Base-by-base conservation (phyloP, 2,113 vertebrate genomes). In the Coturnix japonica region DNA sequence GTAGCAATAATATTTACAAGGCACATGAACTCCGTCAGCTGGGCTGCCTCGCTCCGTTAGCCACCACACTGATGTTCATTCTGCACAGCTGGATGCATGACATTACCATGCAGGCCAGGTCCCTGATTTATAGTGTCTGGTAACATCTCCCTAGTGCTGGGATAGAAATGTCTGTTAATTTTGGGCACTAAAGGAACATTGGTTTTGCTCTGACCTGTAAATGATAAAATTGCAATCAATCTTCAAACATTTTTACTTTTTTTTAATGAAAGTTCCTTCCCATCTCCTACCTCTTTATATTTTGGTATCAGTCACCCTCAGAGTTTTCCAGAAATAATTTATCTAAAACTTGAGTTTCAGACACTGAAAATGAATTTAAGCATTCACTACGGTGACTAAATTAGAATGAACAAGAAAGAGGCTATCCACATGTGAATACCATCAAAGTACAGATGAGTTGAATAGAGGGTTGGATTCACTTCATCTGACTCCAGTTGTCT, bases 1-100 rank as follows among this genome's bases (percentile, higher is more conserved):
- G 44, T 6, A 76, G 66, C 12, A 87, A 81, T 86, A 93, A 91
- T 74, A 85, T 95, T 94, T 90, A 82, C 64, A 66, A 90, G 76
- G 35, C n/a, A 26, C 81, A 13, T 6, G 44, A 66, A 65, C 46
- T 39, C 53, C 3, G 1, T 12, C 3, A 30, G 69, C 49, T 1
- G 5, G 39, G 47, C 69, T 54, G 79, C 41, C 64, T 90, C 23
- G 56, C 76, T 90, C 79, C 8, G 22, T 75, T 78, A 57, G 63
- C 75, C 15, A 0, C 51, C 2, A 3, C 63, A 1, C 65, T 59
- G 70, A 49, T 5, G 12, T 51, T 35, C 37, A 43, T 77, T 44
- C 79, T 26, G 44, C 75, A 71, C 2, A 13, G 47, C 51, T 69
- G 86, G 81, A 19, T 0, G 46, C 30, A 2, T 61, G 66, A 78